Percentiles rank a stretch among this genome's conserved stretches.
phyloP scores from a whole-genome alignment of 2,797 vertebrate genomes.

The Anabacerthia variegaticeps region DNA sequence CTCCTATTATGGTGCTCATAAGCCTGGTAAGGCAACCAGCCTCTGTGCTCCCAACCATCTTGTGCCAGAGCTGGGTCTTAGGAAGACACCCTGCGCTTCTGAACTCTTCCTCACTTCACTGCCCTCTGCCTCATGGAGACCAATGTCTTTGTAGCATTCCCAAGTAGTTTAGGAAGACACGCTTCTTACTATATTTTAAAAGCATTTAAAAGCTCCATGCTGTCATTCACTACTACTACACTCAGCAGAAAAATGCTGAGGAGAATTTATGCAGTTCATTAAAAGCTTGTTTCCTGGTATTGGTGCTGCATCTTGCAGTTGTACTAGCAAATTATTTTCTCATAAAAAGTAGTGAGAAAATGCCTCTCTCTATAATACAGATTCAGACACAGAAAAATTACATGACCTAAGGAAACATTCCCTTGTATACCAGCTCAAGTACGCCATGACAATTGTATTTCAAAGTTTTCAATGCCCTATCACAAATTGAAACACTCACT shows the following conservation, averaged over 20 bases:
- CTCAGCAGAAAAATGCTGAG: neutral
- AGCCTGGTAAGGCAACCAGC: neutral
- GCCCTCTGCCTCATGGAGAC: neutral
- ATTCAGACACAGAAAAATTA: neutral
- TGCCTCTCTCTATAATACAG: neutral
- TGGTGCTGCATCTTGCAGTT: neutral
- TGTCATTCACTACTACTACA: neutral
- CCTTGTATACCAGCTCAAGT: neutral
- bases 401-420: neutral
- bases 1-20: accelerated
- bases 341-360: neutral
- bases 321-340: neutral
- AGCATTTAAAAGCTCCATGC: neutral
- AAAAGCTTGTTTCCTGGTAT: neutral
- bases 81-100: accelerated
- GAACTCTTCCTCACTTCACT: neutral
- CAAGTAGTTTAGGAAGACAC: neutral
- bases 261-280: neutral
- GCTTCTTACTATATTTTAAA: neutral
- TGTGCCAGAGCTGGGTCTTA: neutral
- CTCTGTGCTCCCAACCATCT: accelerated
- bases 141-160: neutral
- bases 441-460: neutral
- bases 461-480: neutral
- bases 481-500: neutral